Evolutionary conservation across 2,113 vertebrate species (phyloP), one percentile per base, ranked within the genome.

Genomic region (Globicephala melas): DNA sequence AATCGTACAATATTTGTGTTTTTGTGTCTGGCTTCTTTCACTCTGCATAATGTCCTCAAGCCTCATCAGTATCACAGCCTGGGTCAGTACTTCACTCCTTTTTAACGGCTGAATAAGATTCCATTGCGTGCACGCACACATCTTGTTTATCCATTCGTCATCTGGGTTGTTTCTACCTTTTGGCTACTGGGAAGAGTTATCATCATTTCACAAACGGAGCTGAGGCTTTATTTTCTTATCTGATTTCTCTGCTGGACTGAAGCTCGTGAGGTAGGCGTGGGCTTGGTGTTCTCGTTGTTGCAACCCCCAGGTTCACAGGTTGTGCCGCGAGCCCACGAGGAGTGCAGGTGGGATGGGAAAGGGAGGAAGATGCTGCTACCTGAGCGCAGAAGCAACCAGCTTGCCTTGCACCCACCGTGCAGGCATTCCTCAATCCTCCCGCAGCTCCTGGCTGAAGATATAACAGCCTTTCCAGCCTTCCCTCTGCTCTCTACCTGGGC

Each of bases 71-170:
- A 0, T 33, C 0, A 7, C 5, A 4, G 36, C 2, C 1, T 8
- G 33, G 23, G 53, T 65, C 26, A 33, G 26, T 0, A 4, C 41
- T 15, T 8, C 80, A 6, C 2, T 17, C 23, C 18, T 44, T 50
- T n/a, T 28, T 8, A 3, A 2, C 0, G 8, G 50, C 11, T 1
- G 62, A 60, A 7, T 76, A 2, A 11, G 20, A 47, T 41, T 41
- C 7, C 28, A 1, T 0, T 0, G n/a, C 0, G 2, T 21, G 21
- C 26, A 4, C 0, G 1, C 13, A 0, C 6, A 1, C n/a, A 5
- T 11, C n/a, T 9, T 4, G 8, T 21, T 10, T 7, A 10, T 58
- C 67, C 10, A 0, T 15, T 12, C 10, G 1, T n/a, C 74, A 1
- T 26, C 4, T 18, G 44, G 11, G n/a, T 31, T 36, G 28, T 33